Base-by-base conservation (phyloP, 2,888 invertebrate species). In the Hirtodrosophila alboralis region DNA sequence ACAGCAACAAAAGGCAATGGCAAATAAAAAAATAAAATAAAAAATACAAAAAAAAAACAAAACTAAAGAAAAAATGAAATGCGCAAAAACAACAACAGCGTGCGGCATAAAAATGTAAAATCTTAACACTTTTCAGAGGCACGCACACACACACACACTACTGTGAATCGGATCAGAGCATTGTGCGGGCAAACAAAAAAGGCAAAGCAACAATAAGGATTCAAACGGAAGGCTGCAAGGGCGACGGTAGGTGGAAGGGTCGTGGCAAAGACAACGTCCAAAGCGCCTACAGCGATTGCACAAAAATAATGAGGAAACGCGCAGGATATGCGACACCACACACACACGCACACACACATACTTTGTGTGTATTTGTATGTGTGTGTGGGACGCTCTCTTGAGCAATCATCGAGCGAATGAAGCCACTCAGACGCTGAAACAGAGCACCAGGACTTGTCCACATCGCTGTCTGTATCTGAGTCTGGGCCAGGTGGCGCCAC, bases 281-380 rank as follows among this genome's bases (percentile, higher is more conserved):
- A 64, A 81, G 72, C 69, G 77, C 83, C 80, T 68, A 56, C 65
- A 84, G 86, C 84, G 77, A 86, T 78, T 84, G 84, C 84, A 84
- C 84, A 86, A 80, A 84, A 84, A 84, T 84, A 84, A 84, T 84
- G 86, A 84, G 80, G 72, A 86, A 80, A 71, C 67, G 73, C 70
- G 61, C 84, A 80, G 75, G 70, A 81, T 80, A 69, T 72, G 71
- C 76, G 73, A 67, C 57, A 67, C 49, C 72, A 62, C 23, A 43
- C 27, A 51, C 23, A 34, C 37, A 43, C 26, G 45, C 13, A 30
- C 6, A 18, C 14, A 12, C 12, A 6, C n/a, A 16, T 13, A 23
- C 27, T 36, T 18, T 38, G 10, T 7, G n/a, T 31, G 12, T 26
- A 14, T 41, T 26, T 37, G 34, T 56, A 31, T 52, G 58, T 57